A percentile compares a stretch with the other conserved stretches of the same genome.
Conservation (phyloP, 30 jellyfish, hydroid and myxozoan genomes). For the Catostylus mosaicus region DNA sequence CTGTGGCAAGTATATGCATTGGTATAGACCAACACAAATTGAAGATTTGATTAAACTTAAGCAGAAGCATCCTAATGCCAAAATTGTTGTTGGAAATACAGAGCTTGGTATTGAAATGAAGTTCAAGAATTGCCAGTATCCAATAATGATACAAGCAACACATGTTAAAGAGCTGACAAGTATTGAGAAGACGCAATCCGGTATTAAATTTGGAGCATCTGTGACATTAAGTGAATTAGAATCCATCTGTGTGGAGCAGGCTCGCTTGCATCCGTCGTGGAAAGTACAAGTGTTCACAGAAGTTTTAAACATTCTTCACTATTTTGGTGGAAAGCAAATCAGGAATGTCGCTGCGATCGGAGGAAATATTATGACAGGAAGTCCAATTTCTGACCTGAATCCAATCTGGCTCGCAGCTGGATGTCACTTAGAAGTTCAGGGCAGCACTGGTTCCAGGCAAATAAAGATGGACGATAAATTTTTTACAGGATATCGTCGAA, state of each 20-base stretch:
- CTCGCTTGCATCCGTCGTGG: slow-evolving; percentile 30
- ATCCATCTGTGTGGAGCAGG: slow-evolving; percentile 3
- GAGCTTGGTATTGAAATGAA: slow-evolving; percentile 44
- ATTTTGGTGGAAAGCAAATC: slow-evolving; percentile 47
- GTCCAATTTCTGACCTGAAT: slow-evolving; percentile 47
- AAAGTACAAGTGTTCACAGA: slow-evolving; percentile 36
- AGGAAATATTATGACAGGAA: slow-evolving; percentile 35
- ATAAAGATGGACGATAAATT: slow-evolving; percentile 39
- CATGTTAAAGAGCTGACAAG: slow-evolving; percentile 17
- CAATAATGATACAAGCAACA: slow-evolving; percentile 45
- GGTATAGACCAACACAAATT: slow-evolving; percentile 38
- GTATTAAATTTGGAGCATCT: slow-evolving; percentile 30
- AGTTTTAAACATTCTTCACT: slow-evolving; percentile 18
- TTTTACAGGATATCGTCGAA: slow-evolving; percentile 36
- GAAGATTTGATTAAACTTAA: slow-evolving; percentile 2
- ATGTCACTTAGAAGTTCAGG: too few relatives aligned
- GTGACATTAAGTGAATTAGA: slow-evolving; percentile 35
- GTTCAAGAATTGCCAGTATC: slow-evolving; percentile 36
- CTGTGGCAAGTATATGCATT: slow-evolving; percentile 9
- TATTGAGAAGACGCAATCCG: not conserved
- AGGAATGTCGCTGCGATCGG: slow-evolving; percentile 49
- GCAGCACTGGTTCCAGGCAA: too few relatives aligned
- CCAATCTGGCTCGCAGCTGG: slow-evolving; percentile 48
- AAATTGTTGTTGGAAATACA: slow-evolving; percentile 44
- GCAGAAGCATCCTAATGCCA: slow-evolving; percentile 34